A percentile compares a stretch with the other conserved stretches of the same genome.
These are phyloP conservation scores for Netelia fuscicornis DNA, from an alignment of 2,888 invertebrate genomes.

Conservation along the genomic window DNA sequence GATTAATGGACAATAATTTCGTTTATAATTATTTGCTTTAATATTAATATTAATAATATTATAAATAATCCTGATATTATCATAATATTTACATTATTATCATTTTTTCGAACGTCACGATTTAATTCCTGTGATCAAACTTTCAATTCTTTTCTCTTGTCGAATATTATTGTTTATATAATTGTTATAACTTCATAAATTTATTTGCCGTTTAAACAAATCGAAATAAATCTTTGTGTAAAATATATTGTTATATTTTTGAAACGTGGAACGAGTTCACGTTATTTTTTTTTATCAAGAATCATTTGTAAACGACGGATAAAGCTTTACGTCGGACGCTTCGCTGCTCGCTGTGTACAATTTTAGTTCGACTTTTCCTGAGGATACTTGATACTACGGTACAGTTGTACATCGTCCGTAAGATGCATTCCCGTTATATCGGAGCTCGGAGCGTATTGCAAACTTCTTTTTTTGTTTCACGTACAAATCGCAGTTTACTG, in stretches of 20 bases:
- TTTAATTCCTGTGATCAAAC: no score
- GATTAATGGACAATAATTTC: no score
- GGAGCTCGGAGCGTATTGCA: conserved; percentile 30
- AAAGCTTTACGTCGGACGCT: conserved; percentile 31
- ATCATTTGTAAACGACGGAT: conserved; percentile 22
- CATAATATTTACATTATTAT: neutral
- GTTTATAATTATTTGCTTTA: neutral
- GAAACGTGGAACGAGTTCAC: no score
- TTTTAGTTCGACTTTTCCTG: conserved; percentile 1
- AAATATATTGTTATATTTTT: no score
- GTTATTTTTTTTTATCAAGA: neutral
- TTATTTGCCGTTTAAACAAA: no score
- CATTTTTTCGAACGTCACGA: neutral
- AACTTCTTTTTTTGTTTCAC: conserved; percentile 20
- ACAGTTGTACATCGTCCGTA: neutral
- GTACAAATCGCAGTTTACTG: conserved; percentile 3
- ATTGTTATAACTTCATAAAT: neutral
- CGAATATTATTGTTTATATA: no score
- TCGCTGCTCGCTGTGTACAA: neutral
- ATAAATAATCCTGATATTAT: neutral
- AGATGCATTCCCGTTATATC: conserved; percentile 30
- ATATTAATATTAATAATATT: neutral
- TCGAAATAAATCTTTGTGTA: no score
- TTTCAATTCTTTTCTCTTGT: no score
- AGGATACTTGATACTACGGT: conserved; percentile 9